Conservation (phyloP, 2,113 vertebrate species). For the Apistogramma diplotaenia region DNA sequence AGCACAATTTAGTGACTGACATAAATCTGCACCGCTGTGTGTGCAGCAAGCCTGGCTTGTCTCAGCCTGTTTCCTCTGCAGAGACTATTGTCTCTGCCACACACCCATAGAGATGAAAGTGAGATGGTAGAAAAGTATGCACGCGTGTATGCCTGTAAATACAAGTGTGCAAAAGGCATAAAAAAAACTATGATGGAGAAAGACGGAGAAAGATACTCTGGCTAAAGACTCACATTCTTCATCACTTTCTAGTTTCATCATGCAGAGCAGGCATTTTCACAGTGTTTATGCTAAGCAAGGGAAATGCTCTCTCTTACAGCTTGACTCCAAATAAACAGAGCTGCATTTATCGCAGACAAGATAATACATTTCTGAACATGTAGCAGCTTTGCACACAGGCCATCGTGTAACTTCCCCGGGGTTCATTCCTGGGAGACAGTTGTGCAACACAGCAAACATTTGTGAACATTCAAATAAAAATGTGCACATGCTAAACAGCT, state of each 20-base stretch:
- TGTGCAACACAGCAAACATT: constrained; percentile 34
- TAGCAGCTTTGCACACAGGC: constrained; percentile 15
- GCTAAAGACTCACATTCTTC: constrained; percentile 64
- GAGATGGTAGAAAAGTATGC: constrained; percentile 26
- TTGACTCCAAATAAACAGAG: constrained; percentile 69
- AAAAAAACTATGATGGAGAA: constrained; percentile 9
- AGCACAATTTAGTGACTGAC: constrained; percentile 40
- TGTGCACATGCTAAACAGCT: constrained; percentile 6
- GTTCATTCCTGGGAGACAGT: constrained; percentile 29
- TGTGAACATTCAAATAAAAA: constrained; percentile 7
- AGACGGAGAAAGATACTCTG: constrained; percentile 23
- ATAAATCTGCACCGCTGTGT: constrained; percentile 51
- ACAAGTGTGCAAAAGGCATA: constrained; percentile 6
- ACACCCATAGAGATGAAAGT: constrained; percentile 20
- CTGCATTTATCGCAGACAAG: constrained; percentile 47
- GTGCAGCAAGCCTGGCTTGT: constrained; percentile 56
- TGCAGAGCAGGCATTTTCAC: constrained; percentile 44
- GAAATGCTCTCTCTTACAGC: constrained; percentile 54
- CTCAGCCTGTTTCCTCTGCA: constrained; percentile 57
- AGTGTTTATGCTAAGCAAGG: constrained; percentile 62
- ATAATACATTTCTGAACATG: constrained; percentile 55
- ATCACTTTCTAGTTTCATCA: constrained; percentile 60
- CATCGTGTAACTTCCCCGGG: constrained; percentile 13
- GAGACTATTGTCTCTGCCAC: constrained; percentile 46
- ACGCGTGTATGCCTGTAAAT: constrained; percentile 32